These are phyloP conservation scores for Meandrina meandrites DNA, from an alignment of 92 coral and sea anemone genomes.

Conservation along the genomic window DNA sequence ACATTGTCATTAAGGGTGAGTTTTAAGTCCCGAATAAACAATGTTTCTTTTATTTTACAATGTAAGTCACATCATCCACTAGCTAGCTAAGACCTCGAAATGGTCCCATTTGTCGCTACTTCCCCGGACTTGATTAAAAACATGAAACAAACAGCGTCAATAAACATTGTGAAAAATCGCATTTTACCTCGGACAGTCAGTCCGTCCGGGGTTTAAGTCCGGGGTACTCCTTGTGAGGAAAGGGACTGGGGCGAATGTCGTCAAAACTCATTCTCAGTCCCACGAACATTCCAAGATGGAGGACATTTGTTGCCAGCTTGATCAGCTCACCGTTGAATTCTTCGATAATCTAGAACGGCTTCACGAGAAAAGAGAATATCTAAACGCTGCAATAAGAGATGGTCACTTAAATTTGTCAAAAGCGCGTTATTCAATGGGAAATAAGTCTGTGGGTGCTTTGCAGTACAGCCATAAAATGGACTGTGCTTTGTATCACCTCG, in stretches of 20 bases:
- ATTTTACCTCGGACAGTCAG: no score
- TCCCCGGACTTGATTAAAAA: no score
- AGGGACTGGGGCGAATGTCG: neutral
- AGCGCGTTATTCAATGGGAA: slow-evolving; percentile 98
- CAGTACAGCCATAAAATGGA: slow-evolving; percentile 87
- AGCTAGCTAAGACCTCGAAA: no score
- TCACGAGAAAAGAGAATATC: slow-evolving; percentile 57
- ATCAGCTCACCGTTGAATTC: slow-evolving; percentile 67
- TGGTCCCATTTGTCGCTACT: no score
- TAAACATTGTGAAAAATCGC: no score
- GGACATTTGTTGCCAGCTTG: slow-evolving; percentile 71
- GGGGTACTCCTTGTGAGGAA: no score
- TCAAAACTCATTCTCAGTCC: slow-evolving; percentile 4
- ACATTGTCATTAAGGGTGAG: no score
- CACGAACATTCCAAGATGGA: slow-evolving; percentile 68
- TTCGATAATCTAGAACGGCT: slow-evolving; percentile 81
- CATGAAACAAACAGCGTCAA: no score
- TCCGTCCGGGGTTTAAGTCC: no score
- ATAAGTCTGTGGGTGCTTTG: slow-evolving; percentile 83
- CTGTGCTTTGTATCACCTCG: slow-evolving; percentile 58
- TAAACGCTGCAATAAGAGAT: slow-evolving; percentile 77
- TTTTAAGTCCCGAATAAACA: no score
- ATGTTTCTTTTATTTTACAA: no score
- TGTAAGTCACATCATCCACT: no score
- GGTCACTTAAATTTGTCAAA: slow-evolving; percentile 89